Percentiles rank a stretch among this genome's conserved stretches.
Evolutionary conservation across 2,888 invertebrate genomes (phyloP).

Genomic region (Tetranychus piercei): DNA sequence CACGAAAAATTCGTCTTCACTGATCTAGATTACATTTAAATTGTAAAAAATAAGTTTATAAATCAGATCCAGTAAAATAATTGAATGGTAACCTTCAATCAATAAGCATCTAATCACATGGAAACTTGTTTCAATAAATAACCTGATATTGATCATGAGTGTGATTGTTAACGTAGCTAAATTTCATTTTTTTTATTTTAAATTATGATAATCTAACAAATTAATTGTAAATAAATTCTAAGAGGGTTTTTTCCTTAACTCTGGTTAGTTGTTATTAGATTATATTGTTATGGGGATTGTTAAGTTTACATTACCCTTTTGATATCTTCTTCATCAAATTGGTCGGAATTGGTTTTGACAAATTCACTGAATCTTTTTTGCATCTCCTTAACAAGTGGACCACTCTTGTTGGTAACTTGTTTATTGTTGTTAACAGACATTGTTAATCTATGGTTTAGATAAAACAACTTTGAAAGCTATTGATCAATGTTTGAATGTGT

Average conservation of each 20-base stretch:
- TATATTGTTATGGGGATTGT: background rate
- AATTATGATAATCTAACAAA: too few species aligned
- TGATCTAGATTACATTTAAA: background rate
- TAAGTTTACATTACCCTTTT: background rate
- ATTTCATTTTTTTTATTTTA: too few species aligned
- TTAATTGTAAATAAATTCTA: too few species aligned
- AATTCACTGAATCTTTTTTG: background rate
- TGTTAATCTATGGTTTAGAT: background rate
- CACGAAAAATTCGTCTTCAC: slow-evolving; percentile 13
- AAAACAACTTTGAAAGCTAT: background rate
- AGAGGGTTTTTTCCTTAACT: background rate
- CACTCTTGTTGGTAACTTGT: background rate
- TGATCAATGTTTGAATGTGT: background rate
- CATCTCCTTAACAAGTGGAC: background rate
- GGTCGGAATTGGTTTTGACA: background rate
- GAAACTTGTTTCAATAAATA: too few species aligned
- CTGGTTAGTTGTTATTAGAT: background rate
- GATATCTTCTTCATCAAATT: slow-evolving; percentile 10
- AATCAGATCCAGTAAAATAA: background rate
- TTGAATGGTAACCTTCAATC: background rate
- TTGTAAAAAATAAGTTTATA: background rate
- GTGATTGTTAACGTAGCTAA: too few species aligned
- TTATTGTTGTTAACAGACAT: background rate
- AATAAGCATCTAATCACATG: too few species aligned
- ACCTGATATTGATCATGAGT: too few species aligned